Percentiles rank a stretch among this genome's conserved stretches.
These are phyloP conservation scores for Solenopsis fugax DNA, from an alignment of 1,140 invertebrate species.

Conservation along the genomic window DNA sequence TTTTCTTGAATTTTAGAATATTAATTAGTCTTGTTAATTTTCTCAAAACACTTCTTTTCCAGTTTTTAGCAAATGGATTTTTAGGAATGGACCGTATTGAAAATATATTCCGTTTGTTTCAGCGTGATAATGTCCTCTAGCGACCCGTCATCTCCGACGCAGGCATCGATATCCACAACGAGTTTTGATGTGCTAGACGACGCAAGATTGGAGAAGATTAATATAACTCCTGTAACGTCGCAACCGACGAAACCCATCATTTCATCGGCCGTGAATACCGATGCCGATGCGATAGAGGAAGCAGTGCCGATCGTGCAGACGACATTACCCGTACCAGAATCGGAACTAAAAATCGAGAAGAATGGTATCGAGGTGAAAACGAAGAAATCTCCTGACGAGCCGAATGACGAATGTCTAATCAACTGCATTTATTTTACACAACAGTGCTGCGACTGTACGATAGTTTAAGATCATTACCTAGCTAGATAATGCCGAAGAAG, in stretches of 20 bases:
- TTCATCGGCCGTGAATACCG: neutral
- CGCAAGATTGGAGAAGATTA: conserved; percentile 74
- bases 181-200: conserved; percentile 81
- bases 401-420: conserved; percentile 82
- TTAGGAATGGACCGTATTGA: neutral
- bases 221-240: conserved; percentile 32
- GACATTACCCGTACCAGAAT: conserved; percentile 77
- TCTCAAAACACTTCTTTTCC: neutral
- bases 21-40: conserved; percentile 25
- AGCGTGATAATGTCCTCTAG: conserved; percentile 84
- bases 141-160: conserved; percentile 77
- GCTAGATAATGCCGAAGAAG: neutral
- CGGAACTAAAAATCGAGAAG: conserved; percentile 78
- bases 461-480: conserved; percentile 76
- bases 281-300: conserved; percentile 80
- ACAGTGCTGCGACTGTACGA: conserved; percentile 85
- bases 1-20: conserved; percentile 24
- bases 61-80: neutral
- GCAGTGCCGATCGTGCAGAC: conserved; percentile 76
- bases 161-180: conserved; percentile 75
- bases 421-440: conserved; percentile 84
- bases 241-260: conserved; percentile 41
- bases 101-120: conserved; percentile 68
- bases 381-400: conserved; percentile 69
- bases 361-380: conserved; percentile 78